Percentiles rank a stretch among this genome's conserved stretches.
Evolutionary conservation across 2,888 invertebrate species (phyloP).

Genomic region (Pollenia labialis): DNA sequence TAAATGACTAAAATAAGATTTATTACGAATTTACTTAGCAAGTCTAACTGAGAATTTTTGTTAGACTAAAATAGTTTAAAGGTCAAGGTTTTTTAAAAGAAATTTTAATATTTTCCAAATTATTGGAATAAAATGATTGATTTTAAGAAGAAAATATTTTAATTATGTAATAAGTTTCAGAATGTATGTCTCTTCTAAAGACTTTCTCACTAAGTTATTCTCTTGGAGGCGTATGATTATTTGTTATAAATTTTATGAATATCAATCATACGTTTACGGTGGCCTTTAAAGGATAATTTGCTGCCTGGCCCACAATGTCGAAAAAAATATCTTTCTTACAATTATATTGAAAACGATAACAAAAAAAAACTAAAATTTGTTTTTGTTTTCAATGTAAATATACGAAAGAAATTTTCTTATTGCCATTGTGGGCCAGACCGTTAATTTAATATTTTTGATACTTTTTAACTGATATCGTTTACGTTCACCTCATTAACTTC

Average conservation of each 20-base stretch:
- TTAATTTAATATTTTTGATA: no score
- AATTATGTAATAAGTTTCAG: background rate
- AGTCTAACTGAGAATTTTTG: background rate
- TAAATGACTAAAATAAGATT: slow-evolving; percentile 13
- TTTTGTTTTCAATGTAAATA: no score
- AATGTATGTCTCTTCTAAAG: background rate
- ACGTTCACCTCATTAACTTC: no score
- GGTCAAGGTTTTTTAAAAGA: background rate
- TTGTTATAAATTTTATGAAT: background rate
- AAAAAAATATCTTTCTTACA: no score
- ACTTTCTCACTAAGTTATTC: background rate
- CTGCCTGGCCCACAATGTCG: no score
- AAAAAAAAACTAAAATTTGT: no score
- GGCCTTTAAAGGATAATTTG: background rate
- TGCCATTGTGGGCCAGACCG: no score
- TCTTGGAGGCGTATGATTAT: background rate
- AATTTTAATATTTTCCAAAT: background rate
- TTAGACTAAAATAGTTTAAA: background rate
- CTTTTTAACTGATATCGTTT: no score
- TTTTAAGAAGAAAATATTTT: background rate
- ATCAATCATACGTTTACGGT: slow-evolving; percentile 14
- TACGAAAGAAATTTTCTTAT: no score
- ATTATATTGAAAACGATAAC: no score
- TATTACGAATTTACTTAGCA: slow-evolving; percentile 2
- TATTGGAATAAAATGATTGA: slow-evolving; percentile 2